Evolutionary conservation across 2,888 invertebrate genomes (phyloP).

Genomic region (Noctuana brunneofusca): DNA sequence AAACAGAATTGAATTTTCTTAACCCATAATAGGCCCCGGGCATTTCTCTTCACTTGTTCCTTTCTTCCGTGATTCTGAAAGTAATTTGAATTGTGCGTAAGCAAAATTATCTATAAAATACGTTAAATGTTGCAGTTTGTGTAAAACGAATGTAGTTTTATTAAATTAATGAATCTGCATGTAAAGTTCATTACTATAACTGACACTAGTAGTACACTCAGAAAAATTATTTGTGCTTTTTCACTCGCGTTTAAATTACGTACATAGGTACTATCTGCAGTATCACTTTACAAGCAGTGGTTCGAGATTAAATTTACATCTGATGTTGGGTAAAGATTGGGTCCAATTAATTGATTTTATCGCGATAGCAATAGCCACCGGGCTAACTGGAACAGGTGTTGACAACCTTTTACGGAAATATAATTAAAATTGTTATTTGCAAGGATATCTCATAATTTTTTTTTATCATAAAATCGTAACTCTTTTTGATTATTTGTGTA

Average conservation of each 20-base stretch:
- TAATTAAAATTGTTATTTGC: background rate
- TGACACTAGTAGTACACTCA: background rate
- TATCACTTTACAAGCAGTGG: background rate
- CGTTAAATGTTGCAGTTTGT: background rate
- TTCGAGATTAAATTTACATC: constrained; percentile 11
- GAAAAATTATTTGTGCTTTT: background rate
- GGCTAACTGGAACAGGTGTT: background rate
- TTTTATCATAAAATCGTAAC: too few species aligned
- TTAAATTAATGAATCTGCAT: background rate
- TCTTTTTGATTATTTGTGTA: too few species aligned
- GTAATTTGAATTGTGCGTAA: background rate
- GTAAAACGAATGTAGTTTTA: background rate
- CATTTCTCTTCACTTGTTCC: too few species aligned
- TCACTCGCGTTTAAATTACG: too few species aligned
- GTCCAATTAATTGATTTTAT: constrained; percentile 31
- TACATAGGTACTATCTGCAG: background rate
- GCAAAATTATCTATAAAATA: background rate
- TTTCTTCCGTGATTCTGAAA: background rate
- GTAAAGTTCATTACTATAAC: background rate
- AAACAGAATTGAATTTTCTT: too few species aligned
- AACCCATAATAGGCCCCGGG: too few species aligned
- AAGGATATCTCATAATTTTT: too few species aligned
- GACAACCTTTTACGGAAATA: constrained; percentile 1
- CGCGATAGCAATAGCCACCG: constrained; percentile 6
- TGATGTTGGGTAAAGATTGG: constrained; percentile 13